Conservation (phyloP, 2,888 invertebrate species). For the Cataglyphis altisquamis region DNA sequence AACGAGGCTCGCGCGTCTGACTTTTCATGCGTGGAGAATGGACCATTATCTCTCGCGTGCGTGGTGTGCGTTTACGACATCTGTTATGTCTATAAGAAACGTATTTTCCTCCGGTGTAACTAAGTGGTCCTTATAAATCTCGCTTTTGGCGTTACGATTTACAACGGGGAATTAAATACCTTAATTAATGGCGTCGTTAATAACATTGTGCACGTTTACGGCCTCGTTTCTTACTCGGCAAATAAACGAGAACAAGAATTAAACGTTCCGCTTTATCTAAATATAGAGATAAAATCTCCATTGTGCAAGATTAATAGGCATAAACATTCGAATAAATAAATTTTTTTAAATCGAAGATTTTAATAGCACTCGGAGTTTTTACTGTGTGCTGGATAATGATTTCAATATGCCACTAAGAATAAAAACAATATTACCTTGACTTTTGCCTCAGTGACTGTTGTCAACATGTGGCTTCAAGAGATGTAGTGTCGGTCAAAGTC, state of each 20-base stretch:
- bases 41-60: conserved; percentile 65
- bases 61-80: conserved; percentile 60
- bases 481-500: not conserved
- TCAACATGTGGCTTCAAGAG: not conserved
- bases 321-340: not conserved
- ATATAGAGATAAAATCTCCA: not conserved
- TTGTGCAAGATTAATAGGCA: not conserved
- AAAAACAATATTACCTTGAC: conserved; percentile 30
- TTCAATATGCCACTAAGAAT: not conserved
- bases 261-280: conserved; percentile 1
- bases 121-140: conserved; percentile 26
- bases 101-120: conserved; percentile 10
- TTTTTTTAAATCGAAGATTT: not conserved
- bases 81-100: conserved; percentile 65
- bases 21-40: conserved; percentile 66
- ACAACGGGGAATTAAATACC: conserved; percentile 35
- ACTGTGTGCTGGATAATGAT: conserved; percentile 6
- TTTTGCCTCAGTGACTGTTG: not conserved
- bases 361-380: not conserved
- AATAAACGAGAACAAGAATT: conserved; percentile 5
- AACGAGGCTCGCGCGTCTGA: conserved; percentile 63
- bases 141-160: conserved; percentile 44
- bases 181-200: conserved; percentile 39
- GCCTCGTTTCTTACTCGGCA: not conserved
- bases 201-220: conserved; percentile 5